phyloP scores from a whole-genome alignment of 2,888 invertebrate genomes.

The Drosophila niveifrons region DNA sequence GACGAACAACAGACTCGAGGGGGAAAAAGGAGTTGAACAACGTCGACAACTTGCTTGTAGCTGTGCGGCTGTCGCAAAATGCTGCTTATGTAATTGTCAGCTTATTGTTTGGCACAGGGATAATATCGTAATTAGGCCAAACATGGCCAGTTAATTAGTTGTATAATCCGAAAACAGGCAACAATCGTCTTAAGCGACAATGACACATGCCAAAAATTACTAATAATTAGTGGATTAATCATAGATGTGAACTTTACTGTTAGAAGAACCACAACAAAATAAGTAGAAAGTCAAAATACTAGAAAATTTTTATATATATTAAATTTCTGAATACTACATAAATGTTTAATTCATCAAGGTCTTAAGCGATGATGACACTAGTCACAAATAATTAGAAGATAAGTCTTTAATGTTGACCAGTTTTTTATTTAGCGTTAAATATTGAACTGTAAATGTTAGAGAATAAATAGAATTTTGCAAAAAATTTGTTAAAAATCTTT shows the following conservation, averaged over 20 bases:
- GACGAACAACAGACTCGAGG: conserved; percentile 25
- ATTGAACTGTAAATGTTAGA: too few species aligned
- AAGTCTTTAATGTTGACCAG: too few species aligned
- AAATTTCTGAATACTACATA: too few species aligned
- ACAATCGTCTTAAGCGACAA: not conserved
- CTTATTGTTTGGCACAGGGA: conserved; percentile 61
- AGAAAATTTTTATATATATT: too few species aligned
- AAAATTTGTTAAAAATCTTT: too few species aligned
- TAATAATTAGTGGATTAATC: not conserved
- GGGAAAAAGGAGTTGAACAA: conserved; percentile 4
- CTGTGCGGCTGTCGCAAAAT: conserved; percentile 45
- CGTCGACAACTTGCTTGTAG: conserved; percentile 19
- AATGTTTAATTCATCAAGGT: too few species aligned
- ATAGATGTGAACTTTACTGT: not conserved
- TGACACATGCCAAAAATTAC: conserved; percentile 23
- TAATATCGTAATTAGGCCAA: conserved; percentile 65
- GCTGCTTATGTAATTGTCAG: conserved; percentile 69
- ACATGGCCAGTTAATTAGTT: conserved; percentile 62
- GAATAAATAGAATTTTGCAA: too few species aligned
- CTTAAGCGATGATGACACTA: too few species aligned
- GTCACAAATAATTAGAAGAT: too few species aligned
- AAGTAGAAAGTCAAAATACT: too few species aligned
- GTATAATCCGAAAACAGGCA: conserved; percentile 23
- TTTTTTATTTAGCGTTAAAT: too few species aligned
- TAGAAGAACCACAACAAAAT: too few species aligned